These are phyloP conservation scores for Heptranchias perlo DNA, from an alignment of 2,113 vertebrate genomes.

Conservation along the genomic window DNA sequence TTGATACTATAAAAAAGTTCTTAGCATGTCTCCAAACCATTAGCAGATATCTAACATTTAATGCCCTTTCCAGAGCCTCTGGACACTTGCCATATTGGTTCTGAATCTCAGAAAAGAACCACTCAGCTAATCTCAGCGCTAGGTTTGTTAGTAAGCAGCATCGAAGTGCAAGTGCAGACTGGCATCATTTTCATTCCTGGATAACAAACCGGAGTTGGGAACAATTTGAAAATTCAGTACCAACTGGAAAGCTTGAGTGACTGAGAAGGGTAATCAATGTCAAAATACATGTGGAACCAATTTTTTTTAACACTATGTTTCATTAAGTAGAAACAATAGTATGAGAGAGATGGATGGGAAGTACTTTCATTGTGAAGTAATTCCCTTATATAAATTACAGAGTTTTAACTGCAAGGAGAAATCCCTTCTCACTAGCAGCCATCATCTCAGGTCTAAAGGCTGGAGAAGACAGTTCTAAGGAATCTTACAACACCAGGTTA, in stretches of 20 bases:
- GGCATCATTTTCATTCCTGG: too few relatives aligned
- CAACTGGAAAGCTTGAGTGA: too few relatives aligned
- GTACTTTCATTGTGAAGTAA: neutral
- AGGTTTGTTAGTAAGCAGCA: too few relatives aligned
- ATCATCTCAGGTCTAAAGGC: neutral
- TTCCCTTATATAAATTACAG: neutral
- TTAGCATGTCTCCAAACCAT: too few relatives aligned
- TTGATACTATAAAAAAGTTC: too few relatives aligned
- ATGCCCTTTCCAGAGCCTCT: neutral
- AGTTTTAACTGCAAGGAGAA: neutral
- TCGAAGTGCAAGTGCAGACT: too few relatives aligned
- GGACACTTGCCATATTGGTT: neutral
- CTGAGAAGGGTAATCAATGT: too few relatives aligned
- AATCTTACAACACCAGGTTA: too few relatives aligned
- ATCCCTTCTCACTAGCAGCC: neutral
- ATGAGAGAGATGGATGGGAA: neutral
- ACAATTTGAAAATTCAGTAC: too few relatives aligned
- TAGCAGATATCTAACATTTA: neutral
- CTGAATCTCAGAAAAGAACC: too few relatives aligned
- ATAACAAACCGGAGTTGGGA: too few relatives aligned
- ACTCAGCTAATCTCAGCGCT: too few relatives aligned
- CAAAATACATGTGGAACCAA: neutral
- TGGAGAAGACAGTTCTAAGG: neutral
- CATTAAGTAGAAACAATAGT: neutral
- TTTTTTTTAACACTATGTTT: neutral